Conservation (phyloP, 2,888 invertebrate genomes). For the Thymelicus lineola region DNA sequence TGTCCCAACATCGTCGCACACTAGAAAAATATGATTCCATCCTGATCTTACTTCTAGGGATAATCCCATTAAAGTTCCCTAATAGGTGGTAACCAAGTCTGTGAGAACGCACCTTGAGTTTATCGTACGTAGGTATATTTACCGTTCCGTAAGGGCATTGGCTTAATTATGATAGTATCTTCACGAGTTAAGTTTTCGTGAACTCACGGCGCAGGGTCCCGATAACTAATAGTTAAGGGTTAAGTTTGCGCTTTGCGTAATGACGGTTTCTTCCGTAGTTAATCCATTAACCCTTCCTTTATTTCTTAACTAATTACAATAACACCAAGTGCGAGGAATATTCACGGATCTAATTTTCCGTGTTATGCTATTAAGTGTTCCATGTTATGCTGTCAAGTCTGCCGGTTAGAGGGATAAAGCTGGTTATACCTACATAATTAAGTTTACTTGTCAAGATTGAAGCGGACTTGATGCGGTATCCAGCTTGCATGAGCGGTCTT, state of each 20-base stretch:
- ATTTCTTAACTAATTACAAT: conserved; percentile 13
- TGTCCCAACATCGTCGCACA: too few species aligned
- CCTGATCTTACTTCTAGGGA: too few species aligned
- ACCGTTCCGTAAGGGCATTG: conserved; percentile 5
- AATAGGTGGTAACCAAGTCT: neutral
- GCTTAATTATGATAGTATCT: conserved; percentile 11
- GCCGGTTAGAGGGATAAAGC: too few species aligned
- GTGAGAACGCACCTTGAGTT: neutral
- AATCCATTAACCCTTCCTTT: conserved; percentile 17
- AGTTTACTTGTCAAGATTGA: too few species aligned
- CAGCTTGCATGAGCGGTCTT: too few species aligned
- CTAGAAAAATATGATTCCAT: too few species aligned
- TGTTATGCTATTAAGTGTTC: neutral
- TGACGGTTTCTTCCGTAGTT: conserved; percentile 18
- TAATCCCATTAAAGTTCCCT: too few species aligned
- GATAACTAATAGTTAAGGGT: conserved; percentile 14
- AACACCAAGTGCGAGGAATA: neutral
- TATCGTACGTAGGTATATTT: conserved; percentile 1
- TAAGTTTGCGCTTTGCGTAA: conserved; percentile 13
- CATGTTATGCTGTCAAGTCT: too few species aligned
- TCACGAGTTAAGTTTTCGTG: conserved; percentile 16
- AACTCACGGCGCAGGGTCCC: conserved; percentile 10
- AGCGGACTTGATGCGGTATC: too few species aligned
- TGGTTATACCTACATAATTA: too few species aligned
- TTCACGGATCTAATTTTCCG: neutral